Evolutionary conservation across 2,113 vertebrate species (phyloP).

Genomic region (Crotalus tigris): DNA sequence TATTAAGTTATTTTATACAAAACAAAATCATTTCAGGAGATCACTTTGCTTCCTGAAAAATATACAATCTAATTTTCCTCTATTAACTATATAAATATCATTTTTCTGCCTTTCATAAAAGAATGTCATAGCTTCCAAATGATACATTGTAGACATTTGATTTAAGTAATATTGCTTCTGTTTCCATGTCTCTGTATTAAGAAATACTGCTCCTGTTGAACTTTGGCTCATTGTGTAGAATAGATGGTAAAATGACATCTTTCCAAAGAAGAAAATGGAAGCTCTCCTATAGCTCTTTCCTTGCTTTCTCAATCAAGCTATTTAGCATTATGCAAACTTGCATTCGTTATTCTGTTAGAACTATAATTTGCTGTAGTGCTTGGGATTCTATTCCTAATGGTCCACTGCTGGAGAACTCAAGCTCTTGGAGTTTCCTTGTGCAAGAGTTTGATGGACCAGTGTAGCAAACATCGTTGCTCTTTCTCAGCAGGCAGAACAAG

Average conservation of each 20-base stretch:
- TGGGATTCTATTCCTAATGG: neutral
- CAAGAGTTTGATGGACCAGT: neutral
- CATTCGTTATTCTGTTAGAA: neutral
- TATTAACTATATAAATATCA: neutral
- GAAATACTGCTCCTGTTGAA: neutral
- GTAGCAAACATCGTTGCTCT: neutral
- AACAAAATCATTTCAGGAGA: neutral
- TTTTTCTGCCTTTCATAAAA: neutral
- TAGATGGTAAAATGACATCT: neutral
- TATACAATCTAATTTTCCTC: neutral
- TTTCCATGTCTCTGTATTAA: neutral
- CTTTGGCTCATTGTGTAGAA: neutral
- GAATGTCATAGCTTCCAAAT: neutral
- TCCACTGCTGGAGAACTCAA: neutral
- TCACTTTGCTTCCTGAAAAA: neutral
- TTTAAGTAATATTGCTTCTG: neutral
- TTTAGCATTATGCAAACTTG: neutral
- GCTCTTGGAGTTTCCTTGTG: neutral
- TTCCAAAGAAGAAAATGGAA: neutral
- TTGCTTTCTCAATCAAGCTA: neutral
- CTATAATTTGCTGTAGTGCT: neutral
- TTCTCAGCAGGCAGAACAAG: slow-evolving; percentile 1
- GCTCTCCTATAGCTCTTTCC: neutral
- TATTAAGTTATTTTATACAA: neutral
- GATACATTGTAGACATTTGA: neutral